These are phyloP conservation scores for Notolepis coatsorum DNA, from an alignment of 2,797 vertebrate species.

Conservation along the genomic window DNA sequence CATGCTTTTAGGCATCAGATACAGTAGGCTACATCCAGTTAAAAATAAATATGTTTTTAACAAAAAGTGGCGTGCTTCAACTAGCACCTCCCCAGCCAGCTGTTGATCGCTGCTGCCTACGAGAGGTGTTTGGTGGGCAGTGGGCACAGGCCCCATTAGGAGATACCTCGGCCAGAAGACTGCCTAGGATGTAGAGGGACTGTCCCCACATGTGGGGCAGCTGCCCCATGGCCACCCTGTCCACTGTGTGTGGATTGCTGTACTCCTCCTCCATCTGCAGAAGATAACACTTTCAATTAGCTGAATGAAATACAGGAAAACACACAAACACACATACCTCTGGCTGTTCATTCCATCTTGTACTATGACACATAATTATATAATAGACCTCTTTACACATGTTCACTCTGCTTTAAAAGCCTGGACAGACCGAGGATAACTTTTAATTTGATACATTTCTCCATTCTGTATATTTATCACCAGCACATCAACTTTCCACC, in stretches of 20 bases:
- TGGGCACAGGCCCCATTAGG: not conserved
- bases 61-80: not conserved
- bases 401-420: too few species aligned
- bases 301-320: conserved; percentile 3
- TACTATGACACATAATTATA: not conserved
- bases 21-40: too few species aligned
- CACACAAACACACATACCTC: conserved; percentile 17
- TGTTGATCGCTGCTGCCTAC: not conserved
- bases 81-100: not conserved
- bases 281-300: not conserved
- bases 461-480: too few species aligned
- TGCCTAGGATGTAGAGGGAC: conserved; percentile 92
- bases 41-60: too few species aligned
- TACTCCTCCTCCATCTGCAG: conserved; percentile 94
- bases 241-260: conserved; percentile 91
- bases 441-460: too few species aligned
- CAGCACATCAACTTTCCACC: too few species aligned
- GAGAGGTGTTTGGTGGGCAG: too few species aligned
- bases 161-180: conserved; percentile 92
- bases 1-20: too few species aligned
- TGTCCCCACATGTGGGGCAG: conserved; percentile 98
- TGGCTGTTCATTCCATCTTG: too few species aligned
- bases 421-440: too few species aligned
- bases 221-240: conserved; percentile 90
- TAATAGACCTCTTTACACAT: too few species aligned